Percentiles rank a stretch among this genome's conserved stretches.
phyloP scores from a whole-genome alignment of 1,140 invertebrate species.

The Phymorhynchus buccinoides region DNA sequence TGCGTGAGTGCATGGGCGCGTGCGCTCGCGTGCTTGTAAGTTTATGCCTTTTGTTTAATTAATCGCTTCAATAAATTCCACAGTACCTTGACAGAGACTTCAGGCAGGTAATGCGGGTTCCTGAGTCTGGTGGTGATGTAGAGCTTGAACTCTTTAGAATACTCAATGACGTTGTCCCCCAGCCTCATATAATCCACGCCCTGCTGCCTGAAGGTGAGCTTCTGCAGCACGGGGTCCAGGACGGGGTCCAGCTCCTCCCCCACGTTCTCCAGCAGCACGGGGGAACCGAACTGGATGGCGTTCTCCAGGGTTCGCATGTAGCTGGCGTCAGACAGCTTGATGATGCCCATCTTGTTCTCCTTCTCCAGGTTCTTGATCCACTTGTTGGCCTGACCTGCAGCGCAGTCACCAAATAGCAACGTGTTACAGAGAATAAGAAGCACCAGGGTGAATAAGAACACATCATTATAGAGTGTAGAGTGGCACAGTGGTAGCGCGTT shows the following conservation, averaged over 20 bases:
- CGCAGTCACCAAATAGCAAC: not conserved
- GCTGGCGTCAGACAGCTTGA: slow-evolving; percentile 65
- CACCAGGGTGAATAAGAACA: not conserved
- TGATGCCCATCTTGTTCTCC: slow-evolving; percentile 57
- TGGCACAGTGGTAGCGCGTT: no score
- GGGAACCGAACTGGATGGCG: slow-evolving; percentile 73
- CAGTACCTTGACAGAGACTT: slow-evolving; percentile 65
- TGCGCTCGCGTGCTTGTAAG: not conserved
- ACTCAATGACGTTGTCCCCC: slow-evolving; percentile 72
- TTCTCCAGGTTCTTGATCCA: slow-evolving; percentile 91
- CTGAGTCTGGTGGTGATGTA: slow-evolving; percentile 69
- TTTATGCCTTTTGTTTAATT: not conserved
- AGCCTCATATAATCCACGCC: slow-evolving; percentile 73
- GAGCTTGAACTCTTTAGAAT: slow-evolving; percentile 70
- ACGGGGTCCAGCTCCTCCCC: slow-evolving; percentile 73
- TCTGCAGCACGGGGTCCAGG: slow-evolving; percentile 72
- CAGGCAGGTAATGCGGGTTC: slow-evolving; percentile 70
- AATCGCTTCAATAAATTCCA: not conserved
- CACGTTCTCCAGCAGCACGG: slow-evolving; percentile 73
- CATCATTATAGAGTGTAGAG: no score
- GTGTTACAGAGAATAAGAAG: not conserved
- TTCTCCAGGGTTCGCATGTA: slow-evolving; percentile 70
- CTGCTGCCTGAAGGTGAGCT: slow-evolving; percentile 71
- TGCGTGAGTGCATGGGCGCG: not conserved
- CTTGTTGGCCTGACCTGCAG: slow-evolving; percentile 73